Evolutionary conservation across 2,888 invertebrate genomes (phyloP).

Genomic region (Aphidius colemani): DNA sequence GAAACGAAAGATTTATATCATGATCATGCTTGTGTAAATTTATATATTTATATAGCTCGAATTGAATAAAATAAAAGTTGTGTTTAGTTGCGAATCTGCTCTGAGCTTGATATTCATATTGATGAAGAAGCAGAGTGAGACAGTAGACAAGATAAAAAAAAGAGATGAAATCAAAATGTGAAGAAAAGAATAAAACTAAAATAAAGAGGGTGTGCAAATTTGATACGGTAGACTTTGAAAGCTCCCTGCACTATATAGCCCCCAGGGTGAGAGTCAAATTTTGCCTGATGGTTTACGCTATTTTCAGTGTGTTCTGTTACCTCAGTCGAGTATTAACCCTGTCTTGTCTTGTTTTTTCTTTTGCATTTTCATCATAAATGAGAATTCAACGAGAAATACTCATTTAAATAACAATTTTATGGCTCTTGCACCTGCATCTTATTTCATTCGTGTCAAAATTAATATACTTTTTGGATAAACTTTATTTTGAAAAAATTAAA

Average conservation of each 20-base stretch:
- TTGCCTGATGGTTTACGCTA: background rate
- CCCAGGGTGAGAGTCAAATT: constrained; percentile 3
- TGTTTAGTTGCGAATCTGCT: constrained; percentile 32
- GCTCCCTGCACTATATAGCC: constrained; percentile 20
- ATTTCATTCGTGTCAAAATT: too few relatives aligned
- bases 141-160: constrained; percentile 11
- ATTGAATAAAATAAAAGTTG: constrained; percentile 24
- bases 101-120: constrained; percentile 37
- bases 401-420: constrained; percentile 15
- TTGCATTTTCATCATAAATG: too few relatives aligned
- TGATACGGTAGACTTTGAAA: constrained; percentile 15
- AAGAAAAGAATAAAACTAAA: constrained; percentile 13
- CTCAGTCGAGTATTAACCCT: too few relatives aligned
- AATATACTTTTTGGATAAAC: too few relatives aligned
- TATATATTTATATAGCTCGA: too few relatives aligned
- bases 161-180: background rate
- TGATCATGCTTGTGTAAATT: too few relatives aligned
- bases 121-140: constrained; percentile 31
- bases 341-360: too few relatives aligned
- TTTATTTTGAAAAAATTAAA: too few relatives aligned
- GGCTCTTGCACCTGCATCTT: background rate
- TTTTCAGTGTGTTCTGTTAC: background rate
- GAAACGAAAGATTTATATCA: too few relatives aligned
- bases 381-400: background rate
- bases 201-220: constrained; percentile 7